Base-by-base conservation (phyloP, 2,888 invertebrate genomes). In the Thyatira batis region DNA sequence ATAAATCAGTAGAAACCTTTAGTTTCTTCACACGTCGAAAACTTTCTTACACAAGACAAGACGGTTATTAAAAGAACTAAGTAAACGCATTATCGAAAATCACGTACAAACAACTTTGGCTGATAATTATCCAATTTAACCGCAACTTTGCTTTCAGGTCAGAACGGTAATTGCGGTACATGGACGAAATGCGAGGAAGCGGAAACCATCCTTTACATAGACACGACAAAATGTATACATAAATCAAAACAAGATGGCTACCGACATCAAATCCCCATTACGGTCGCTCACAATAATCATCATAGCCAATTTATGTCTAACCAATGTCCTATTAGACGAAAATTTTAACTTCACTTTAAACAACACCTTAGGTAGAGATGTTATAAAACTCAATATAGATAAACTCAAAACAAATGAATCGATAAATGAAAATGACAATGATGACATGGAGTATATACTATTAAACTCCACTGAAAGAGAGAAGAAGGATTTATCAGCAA, bases 331-430 rank as follows among this genome's bases (percentile, higher is more conserved):
- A 17, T 39, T 39, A 39, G 39, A 39, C 13, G 62, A 10, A 51
- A 58, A 54, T 58, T 49, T 54, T 48, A 72, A 49, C 30, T 59
- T 50, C 10, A 58, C 65, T 46, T 56, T 63, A 33, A 71, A 61
- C 61, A 52, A 71, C 13, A 57, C 60, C 44, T 51, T 77, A 73
- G 81, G 80, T 69, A 80, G 75, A 45, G 52, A 59, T 54, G 45
- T 51, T 71, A 68, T 65, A 63, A 53, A 54, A 48, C n/a, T 21
- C 6, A 45, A 21, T 20, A 27, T 28, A 48, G 27, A 27, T 27
- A 27, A 27, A 46, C 13, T 9, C 2, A 46, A 45, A 10, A 45
- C 17, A 25, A 23, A 23, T 23, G 23, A 23, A 23, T 3, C 39
- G 5, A 13, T 17, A 3, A 39, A 39, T 8, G 17, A 17, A 17